A percentile compares a stretch with the other conserved stretches of the same genome.
Conservation (phyloP, 64 coral and sea anemone genomes). For the Porites lutea region DNA sequence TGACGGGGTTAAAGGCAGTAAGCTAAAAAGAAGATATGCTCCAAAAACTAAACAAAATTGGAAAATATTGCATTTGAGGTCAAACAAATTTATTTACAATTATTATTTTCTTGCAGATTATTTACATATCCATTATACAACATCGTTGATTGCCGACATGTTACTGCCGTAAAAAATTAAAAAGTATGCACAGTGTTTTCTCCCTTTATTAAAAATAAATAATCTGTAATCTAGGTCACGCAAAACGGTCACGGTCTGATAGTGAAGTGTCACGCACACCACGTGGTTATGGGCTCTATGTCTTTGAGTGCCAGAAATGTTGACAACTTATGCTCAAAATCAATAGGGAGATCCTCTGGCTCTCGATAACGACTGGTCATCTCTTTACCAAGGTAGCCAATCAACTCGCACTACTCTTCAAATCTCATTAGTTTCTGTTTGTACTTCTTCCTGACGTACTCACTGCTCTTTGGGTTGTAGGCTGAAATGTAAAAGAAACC, state of each 20-base stretch:
- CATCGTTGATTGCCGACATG: neutral
- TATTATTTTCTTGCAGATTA: neutral
- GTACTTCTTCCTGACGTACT: conserved; percentile 93
- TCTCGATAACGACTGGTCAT: conserved; percentile 91
- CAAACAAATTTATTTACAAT: conserved; percentile 34
- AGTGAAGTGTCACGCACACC: conserved; percentile 66
- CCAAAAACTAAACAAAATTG: neutral
- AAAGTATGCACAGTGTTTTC: neutral
- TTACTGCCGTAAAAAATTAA: neutral
- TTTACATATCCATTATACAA: conserved; percentile 16
- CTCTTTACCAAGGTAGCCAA: conserved; percentile 91
- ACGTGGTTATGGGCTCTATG: conserved; percentile 74
- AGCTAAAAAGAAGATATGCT: too few species aligned
- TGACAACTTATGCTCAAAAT: conserved; percentile 92
- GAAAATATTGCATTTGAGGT: neutral
- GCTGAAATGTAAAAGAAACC: conserved; percentile 53
- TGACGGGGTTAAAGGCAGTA: too few species aligned
- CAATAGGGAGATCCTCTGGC: conserved; percentile 86
- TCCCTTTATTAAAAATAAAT: conserved; percentile 1
- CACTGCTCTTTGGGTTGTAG: conserved; percentile 92
- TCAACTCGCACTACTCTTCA: conserved; percentile 93
- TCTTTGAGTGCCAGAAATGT: conserved; percentile 88
- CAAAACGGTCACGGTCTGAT: neutral
- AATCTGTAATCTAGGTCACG: neutral
- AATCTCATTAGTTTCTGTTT: conserved; percentile 93